These are phyloP conservation scores for Uria aalge DNA, from an alignment of 2,113 vertebrate genomes.

Conservation along the genomic window DNA sequence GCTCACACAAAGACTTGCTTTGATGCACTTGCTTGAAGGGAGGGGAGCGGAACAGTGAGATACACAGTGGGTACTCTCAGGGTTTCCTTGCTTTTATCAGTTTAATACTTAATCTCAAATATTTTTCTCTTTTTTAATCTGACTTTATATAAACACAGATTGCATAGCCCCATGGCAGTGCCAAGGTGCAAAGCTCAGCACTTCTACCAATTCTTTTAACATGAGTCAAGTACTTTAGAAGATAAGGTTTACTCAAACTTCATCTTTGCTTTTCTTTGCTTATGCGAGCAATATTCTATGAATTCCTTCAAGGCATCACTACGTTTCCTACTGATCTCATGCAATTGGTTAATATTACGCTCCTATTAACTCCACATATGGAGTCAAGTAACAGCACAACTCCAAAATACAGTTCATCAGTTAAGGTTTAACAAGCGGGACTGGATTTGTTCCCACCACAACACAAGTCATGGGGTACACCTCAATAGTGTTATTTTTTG, in stretches of 20 bases:
- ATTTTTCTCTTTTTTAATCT: neutral
- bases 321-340: neutral
- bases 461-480: neutral
- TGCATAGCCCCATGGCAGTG: neutral
- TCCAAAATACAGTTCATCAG: neutral
- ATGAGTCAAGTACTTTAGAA: neutral
- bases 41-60: neutral
- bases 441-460: neutral
- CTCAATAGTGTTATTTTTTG: neutral
- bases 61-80: neutral
- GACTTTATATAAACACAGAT: neutral
- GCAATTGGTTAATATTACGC: neutral
- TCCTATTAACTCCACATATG: neutral
- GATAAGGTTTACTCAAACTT: neutral
- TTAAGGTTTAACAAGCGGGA: neutral
- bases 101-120: neutral
- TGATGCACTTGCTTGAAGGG: neutral
- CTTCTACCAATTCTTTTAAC: neutral
- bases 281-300: neutral
- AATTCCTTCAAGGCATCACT: neutral
- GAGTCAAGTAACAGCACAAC: neutral
- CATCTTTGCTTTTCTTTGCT: neutral
- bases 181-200: neutral
- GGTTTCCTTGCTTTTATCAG: neutral
- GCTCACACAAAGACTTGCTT: slow-evolving; percentile 5